Percentiles rank a stretch among this genome's conserved stretches.
Conservation (phyloP, 1,140 invertebrate species). For the Aphis craccivora region DNA sequence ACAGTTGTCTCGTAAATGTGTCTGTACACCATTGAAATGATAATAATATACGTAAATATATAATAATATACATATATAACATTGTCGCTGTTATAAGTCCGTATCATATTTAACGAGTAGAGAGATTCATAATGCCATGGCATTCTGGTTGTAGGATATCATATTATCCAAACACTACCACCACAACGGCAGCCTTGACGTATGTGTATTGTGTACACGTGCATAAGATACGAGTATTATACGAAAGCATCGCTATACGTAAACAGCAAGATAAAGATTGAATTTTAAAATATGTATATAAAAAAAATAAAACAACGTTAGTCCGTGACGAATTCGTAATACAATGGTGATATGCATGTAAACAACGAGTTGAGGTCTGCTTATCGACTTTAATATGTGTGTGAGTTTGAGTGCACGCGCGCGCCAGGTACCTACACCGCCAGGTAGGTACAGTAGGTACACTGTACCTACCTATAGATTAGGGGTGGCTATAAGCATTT, state of each 20-base stretch:
- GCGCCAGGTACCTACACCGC: too few species aligned
- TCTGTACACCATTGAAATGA: background rate
- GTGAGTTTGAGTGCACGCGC: too few species aligned
- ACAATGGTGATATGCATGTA: background rate
- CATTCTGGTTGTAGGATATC: background rate
- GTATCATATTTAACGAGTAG: background rate
- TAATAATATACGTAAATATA: background rate
- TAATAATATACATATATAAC: background rate
- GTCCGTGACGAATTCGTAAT: background rate
- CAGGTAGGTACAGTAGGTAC: too few species aligned
- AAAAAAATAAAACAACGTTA: background rate
- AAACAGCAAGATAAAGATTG: background rate
- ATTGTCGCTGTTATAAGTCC: background rate
- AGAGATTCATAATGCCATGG: background rate
- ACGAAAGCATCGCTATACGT: background rate
- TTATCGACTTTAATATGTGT: background rate
- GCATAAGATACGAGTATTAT: too few species aligned
- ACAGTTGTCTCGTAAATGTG: background rate
- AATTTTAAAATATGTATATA: background rate
- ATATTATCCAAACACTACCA: background rate
- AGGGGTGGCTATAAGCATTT: background rate
- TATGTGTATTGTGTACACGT: background rate
- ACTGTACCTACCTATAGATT: too few species aligned
- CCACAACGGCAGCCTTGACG: background rate
- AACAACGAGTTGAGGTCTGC: background rate